Percentiles rank a stretch among this genome's conserved stretches.
phyloP scores from a whole-genome alignment of 2,113 vertebrate genomes.

The Clupea harengus region DNA sequence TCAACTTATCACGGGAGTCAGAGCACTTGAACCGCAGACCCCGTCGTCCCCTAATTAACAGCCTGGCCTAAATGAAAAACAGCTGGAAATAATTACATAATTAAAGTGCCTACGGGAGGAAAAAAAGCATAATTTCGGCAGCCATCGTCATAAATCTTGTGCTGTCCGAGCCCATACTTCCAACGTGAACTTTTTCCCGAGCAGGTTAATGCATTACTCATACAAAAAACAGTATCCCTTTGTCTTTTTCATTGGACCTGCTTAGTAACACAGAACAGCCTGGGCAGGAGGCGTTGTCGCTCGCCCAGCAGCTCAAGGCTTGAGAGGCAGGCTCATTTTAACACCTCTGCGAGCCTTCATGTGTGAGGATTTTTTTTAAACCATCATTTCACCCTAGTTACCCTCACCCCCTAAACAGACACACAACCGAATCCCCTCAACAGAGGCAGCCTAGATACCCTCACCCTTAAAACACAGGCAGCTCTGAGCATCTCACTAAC shows the following conservation, averaged over 20 bases:
- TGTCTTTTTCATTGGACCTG: constrained; percentile 86
- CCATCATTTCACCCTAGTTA: not conserved
- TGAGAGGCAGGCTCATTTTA: constrained; percentile 49
- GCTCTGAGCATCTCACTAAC: not conserved
- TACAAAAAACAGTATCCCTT: constrained; percentile 91
- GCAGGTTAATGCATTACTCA: constrained; percentile 90
- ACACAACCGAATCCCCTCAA: not conserved
- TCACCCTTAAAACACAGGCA: no score
- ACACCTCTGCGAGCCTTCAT: constrained; percentile 64
- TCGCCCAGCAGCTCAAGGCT: constrained; percentile 41
- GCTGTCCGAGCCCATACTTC: constrained; percentile 85
- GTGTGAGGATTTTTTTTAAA: constrained; percentile 13
- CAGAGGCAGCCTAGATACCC: not conserved
- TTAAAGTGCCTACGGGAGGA: constrained; percentile 90
- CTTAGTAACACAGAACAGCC: constrained; percentile 85
- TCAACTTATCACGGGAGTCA: constrained; percentile 69
- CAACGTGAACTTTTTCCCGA: constrained; percentile 78
- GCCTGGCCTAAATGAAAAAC: constrained; percentile 84
- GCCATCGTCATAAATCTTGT: constrained; percentile 97
- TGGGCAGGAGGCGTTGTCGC: constrained; percentile 27
- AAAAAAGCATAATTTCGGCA: constrained; percentile 95
- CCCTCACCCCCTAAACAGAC: not conserved
- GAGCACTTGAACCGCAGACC: constrained; percentile 76
- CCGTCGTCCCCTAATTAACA: constrained; percentile 83
- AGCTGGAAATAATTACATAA: constrained; percentile 99